A percentile compares a stretch with the other conserved stretches of the same genome.
These are phyloP conservation scores for Distichodus sexfasciatus DNA, from an alignment of 2,797 vertebrate genomes.

Conservation along the genomic window DNA sequence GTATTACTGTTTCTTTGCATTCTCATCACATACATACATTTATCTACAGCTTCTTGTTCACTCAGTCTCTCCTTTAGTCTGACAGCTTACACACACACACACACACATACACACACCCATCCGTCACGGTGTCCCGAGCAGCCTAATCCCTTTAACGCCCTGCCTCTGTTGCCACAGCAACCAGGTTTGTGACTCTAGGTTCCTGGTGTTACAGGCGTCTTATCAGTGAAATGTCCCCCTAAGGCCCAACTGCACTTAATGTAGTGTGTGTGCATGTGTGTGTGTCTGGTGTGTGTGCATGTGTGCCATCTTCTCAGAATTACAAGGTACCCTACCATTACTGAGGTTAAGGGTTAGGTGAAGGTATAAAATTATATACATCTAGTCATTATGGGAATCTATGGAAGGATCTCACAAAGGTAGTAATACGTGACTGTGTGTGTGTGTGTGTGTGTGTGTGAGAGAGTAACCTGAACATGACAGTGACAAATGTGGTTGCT, in stretches of 20 bases:
- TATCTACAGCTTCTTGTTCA: constrained; percentile 1
- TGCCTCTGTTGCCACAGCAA: constrained; percentile 46
- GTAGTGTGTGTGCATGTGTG: not conserved
- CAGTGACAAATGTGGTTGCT: constrained; percentile 37
- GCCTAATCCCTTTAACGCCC: constrained; percentile 38
- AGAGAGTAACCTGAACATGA: not conserved
- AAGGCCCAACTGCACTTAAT: constrained; percentile 7
- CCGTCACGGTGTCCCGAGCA: constrained; percentile 6
- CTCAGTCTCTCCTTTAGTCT: not conserved
- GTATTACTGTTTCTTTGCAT: not conserved
- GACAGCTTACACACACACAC: constrained; percentile 15
- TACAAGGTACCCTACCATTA: too few relatives aligned
- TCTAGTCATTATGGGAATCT: too few relatives aligned
- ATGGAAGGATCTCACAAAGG: not conserved
- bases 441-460: not conserved
- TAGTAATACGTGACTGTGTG: not conserved
- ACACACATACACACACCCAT: not conserved
- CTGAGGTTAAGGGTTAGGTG: too few relatives aligned
- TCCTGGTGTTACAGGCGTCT: not conserved
- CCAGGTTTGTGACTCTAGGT: constrained; percentile 40
- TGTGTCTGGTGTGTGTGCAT: not conserved
- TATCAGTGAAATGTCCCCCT: constrained; percentile 9
- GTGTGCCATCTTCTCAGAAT: too few relatives aligned
- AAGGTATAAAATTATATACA: too few relatives aligned
- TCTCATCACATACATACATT: constrained; percentile 8